Percentiles rank a stretch among this genome's conserved stretches.
Evolutionary conservation across 1,140 invertebrate genomes (phyloP).

Genomic region (Temnothorax nylanderi): DNA sequence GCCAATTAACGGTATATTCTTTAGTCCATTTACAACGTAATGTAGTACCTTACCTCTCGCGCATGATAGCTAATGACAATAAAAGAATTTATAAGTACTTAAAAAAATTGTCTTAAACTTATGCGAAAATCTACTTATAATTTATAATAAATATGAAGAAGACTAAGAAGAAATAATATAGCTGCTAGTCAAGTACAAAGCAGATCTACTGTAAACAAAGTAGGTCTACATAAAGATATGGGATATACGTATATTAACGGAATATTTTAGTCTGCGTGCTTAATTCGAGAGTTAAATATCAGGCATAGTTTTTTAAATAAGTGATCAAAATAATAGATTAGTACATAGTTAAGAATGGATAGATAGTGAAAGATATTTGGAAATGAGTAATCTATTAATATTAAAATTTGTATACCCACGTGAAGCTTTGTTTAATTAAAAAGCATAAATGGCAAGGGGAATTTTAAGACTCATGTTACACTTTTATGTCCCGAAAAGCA

Average conservation of each 20-base stretch:
- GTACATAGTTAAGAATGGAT: background rate
- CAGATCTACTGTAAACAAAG: background rate
- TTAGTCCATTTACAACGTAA: constrained; percentile 8
- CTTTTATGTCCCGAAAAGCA: background rate
- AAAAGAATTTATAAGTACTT: background rate
- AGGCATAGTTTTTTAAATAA: background rate
- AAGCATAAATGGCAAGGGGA: background rate
- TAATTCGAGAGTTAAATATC: background rate
- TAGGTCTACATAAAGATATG: background rate
- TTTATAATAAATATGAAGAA: constrained; percentile 26
- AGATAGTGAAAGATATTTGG: background rate
- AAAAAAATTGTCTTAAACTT: background rate
- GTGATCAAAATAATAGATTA: background rate
- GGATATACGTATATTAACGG: background rate
- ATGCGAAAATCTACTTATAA: background rate
- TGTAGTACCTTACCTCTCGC: background rate
- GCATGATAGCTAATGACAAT: background rate
- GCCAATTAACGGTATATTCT: background rate
- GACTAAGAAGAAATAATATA: constrained; percentile 9
- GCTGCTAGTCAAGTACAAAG: background rate
- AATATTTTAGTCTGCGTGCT: constrained; percentile 10
- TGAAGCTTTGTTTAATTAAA: constrained; percentile 5
- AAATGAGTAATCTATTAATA: constrained; percentile 8
- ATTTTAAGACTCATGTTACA: background rate
- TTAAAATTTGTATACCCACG: background rate